Evolutionary conservation across 1,140 invertebrate genomes (phyloP).

Genomic region (Eupristina koningsbergeri): DNA sequence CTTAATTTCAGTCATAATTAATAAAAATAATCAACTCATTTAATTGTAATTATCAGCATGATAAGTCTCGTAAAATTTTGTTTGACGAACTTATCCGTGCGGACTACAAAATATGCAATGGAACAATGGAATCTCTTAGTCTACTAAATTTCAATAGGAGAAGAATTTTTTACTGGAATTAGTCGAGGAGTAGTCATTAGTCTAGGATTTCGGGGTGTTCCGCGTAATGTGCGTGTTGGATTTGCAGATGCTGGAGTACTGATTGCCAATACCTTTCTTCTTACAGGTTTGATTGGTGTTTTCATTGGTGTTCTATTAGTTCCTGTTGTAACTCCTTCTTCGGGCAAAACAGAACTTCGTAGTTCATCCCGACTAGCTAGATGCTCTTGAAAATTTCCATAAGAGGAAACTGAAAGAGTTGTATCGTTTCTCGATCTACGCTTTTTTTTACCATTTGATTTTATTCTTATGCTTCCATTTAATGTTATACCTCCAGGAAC

Average conservation of each 20-base stretch:
- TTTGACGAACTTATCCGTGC: neutral
- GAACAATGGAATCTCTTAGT: neutral
- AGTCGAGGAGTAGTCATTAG: constrained; percentile 52
- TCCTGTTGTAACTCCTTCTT: constrained; percentile 52
- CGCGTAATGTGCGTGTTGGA: constrained; percentile 39
- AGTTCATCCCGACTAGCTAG: constrained; percentile 63
- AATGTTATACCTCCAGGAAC: constrained; percentile 40
- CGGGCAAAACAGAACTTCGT: constrained; percentile 65
- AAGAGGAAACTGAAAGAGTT: constrained; percentile 53
- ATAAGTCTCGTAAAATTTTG: neutral
- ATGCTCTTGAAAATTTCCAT: constrained; percentile 69
- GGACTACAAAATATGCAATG: neutral
- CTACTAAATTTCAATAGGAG: constrained; percentile 38
- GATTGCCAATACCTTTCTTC: constrained; percentile 54
- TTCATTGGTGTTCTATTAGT: constrained; percentile 51
- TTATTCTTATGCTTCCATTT: constrained; percentile 37
- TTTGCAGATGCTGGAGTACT: constrained; percentile 52
- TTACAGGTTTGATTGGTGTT: constrained; percentile 66
- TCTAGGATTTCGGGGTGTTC: constrained; percentile 55
- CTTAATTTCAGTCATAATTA: constrained; percentile 28
- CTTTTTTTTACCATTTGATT: constrained; percentile 30
- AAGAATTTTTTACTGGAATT: constrained; percentile 28
- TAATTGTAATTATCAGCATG: neutral
- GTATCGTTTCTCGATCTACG: constrained; percentile 46
- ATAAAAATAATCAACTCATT: constrained; percentile 7